These are phyloP conservation scores for Sphaeramia orbicularis DNA, from an alignment of 2,797 vertebrate genomes.

Conservation along the genomic window DNA sequence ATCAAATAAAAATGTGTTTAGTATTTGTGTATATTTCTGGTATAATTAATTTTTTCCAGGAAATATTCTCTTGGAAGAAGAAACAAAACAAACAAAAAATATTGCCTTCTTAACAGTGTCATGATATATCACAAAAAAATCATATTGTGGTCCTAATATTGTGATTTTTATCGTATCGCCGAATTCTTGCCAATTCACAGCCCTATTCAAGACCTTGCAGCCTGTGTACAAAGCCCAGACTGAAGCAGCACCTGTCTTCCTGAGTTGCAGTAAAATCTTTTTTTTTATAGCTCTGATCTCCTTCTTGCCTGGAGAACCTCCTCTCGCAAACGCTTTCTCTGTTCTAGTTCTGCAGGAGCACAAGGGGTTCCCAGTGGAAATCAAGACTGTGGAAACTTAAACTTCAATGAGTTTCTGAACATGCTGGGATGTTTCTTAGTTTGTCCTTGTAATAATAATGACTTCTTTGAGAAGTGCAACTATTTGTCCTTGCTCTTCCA, in stretches of 20 bases:
- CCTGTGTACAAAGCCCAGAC: not conserved
- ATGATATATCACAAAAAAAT: too few species aligned
- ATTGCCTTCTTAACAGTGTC: too few species aligned
- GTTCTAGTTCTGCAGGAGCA: not conserved
- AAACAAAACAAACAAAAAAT: too few species aligned
- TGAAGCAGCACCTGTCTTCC: not conserved
- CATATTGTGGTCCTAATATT: too few species aligned
- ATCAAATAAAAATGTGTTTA: too few species aligned
- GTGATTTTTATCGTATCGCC: too few species aligned
- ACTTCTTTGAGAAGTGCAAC: not conserved
- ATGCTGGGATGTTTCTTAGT: not conserved
- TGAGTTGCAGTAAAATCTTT: not conserved
- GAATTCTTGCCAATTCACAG: too few species aligned
- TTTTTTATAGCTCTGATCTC: constrained; percentile 2
- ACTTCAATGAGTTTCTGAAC: not conserved
- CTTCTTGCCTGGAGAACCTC: not conserved
- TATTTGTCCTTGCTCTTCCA: too few species aligned
- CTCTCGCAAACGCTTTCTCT: not conserved
- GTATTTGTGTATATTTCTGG: too few species aligned
- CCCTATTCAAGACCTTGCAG: constrained; percentile 2
- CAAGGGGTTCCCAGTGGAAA: not conserved
- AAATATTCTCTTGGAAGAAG: too few species aligned
- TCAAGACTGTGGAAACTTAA: not conserved
- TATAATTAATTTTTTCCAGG: too few species aligned
- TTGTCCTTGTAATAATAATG: too few species aligned